Evolutionary conservation across 2,113 vertebrate genomes (phyloP).

Genomic region (Tylochromis polylepis): DNA sequence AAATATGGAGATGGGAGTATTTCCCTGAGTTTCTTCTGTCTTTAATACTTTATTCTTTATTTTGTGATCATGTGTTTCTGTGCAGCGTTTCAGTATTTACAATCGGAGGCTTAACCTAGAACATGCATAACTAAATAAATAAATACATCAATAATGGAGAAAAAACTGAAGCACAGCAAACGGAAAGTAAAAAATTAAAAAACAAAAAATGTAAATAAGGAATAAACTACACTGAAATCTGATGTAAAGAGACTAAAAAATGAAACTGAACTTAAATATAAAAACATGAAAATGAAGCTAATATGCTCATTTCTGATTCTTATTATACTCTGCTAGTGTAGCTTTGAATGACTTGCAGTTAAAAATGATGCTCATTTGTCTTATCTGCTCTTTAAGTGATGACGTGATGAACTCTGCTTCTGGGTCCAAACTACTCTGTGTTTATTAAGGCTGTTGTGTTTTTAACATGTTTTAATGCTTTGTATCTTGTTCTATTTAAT

Average conservation of each 20-base stretch:
- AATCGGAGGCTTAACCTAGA: not conserved
- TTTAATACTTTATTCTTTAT: not conserved
- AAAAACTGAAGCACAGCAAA: not conserved
- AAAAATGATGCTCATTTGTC: rapidly evolving
- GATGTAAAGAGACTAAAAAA: rapidly evolving
- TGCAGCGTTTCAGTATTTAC: not conserved
- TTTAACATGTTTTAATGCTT: too few species aligned
- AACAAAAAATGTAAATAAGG: not conserved
- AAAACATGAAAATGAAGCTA: not conserved
- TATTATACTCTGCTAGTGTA: not conserved
- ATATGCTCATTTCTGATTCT: not conserved
- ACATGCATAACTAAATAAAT: not conserved
- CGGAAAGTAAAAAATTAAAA: not conserved
- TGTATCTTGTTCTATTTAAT: too few species aligned
- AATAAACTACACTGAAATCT: not conserved
- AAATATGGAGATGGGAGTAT: not conserved
- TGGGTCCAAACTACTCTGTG: too few species aligned
- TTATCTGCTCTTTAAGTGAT: too few species aligned
- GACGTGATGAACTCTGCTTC: too few species aligned
- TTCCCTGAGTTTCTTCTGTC: not conserved
- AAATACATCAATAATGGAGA: not conserved
- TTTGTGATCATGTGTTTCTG: not conserved
- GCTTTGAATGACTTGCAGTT: not conserved
- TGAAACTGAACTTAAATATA: not conserved
- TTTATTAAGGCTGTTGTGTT: too few species aligned